A percentile compares a stretch with the other conserved stretches of the same genome.
These are phyloP conservation scores for Cephus nigrinus DNA, from an alignment of 2,888 invertebrate species.

Conservation along the genomic window DNA sequence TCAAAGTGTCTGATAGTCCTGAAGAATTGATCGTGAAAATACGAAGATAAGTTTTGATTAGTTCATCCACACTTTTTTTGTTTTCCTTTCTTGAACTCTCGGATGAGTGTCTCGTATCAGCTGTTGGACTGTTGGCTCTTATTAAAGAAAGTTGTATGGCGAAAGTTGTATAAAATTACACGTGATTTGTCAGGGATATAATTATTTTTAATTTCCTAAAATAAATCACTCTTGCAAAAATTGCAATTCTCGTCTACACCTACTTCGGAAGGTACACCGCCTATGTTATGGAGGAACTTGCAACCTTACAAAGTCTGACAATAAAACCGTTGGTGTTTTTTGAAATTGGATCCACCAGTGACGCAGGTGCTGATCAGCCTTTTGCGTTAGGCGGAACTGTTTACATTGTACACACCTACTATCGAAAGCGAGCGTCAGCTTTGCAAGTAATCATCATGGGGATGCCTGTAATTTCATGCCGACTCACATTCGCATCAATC, in stretches of 20 bases:
- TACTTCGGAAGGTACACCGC: neutral
- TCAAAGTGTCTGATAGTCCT: neutral
- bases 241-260: neutral
- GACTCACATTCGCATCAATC: neutral
- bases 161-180: too few species aligned
- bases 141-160: neutral
- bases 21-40: too few species aligned
- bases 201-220: neutral
- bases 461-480: constrained; percentile 1
- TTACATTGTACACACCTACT: neutral
- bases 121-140: neutral
- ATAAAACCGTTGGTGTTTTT: neutral
- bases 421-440: constrained; percentile 1
- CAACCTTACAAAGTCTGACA: neutral
- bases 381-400: constrained; percentile 1
- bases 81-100: neutral
- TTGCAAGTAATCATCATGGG: neutral
- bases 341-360: neutral
- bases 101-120: neutral
- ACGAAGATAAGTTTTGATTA: neutral
- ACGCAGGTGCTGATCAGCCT: neutral
- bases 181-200: too few species aligned
- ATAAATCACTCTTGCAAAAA: neutral
- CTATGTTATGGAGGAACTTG: neutral
- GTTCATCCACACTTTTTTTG: neutral